phyloP scores from a whole-genome alignment of 2,888 invertebrate genomes.

The Agyllia agylla region DNA sequence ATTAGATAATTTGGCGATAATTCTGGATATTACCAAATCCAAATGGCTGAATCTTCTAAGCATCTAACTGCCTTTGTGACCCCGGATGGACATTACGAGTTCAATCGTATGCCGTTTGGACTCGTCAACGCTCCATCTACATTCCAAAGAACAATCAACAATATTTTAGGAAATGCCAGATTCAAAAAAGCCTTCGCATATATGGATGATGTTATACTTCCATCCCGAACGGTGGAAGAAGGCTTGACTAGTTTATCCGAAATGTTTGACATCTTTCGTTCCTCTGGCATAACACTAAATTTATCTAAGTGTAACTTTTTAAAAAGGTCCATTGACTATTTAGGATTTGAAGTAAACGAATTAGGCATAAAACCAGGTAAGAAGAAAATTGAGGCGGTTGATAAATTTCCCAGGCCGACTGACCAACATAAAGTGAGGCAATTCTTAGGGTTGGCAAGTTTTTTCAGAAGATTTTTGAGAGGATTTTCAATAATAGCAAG shows the following conservation, averaged over 20 bases:
- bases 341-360: slow-evolving; percentile 40
- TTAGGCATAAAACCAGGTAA: slow-evolving; percentile 22
- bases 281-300: slow-evolving; percentile 35
- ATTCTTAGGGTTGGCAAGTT: slow-evolving; percentile 39
- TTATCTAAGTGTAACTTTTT: slow-evolving; percentile 38
- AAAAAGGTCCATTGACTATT: slow-evolving; percentile 15
- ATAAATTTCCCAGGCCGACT: slow-evolving; percentile 21
- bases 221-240: slow-evolving; percentile 36
- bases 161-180: slow-evolving; percentile 26
- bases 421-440: slow-evolving; percentile 41
- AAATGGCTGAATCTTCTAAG: slow-evolving; percentile 66
- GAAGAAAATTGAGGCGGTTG: slow-evolving; percentile 39
- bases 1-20: too few species aligned
- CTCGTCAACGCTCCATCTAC: slow-evolving; percentile 53
- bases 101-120: slow-evolving; percentile 61
- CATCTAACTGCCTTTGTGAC: slow-evolving; percentile 59
- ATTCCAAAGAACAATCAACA: slow-evolving; percentile 42
- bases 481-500: slow-evolving; percentile 38
- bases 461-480: slow-evolving; percentile 37
- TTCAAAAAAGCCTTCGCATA: slow-evolving; percentile 46
- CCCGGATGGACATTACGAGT: slow-evolving; percentile 55
- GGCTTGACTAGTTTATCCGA: slow-evolving; percentile 28
- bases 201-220: slow-evolving; percentile 60
- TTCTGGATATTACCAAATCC: slow-evolving; percentile 70
- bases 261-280: slow-evolving; percentile 17